These are phyloP conservation scores for Pseudorectes ferrugineus DNA, from an alignment of 2,113 vertebrate species.

Conservation along the genomic window DNA sequence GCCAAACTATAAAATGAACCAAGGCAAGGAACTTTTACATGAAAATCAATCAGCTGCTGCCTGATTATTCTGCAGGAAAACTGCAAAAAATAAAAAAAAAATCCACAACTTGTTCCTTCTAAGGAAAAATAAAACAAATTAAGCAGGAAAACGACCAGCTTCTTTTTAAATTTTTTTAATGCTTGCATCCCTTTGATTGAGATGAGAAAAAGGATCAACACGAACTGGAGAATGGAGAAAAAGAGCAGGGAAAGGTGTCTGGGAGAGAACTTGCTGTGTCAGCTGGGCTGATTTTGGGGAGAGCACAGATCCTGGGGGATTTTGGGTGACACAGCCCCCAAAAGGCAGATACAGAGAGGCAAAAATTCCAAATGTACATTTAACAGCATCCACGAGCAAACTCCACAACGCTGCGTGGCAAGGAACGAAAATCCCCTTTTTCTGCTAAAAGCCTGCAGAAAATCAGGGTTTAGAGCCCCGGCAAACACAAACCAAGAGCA, in stretches of 20 bases:
- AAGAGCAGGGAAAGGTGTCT: not conserved
- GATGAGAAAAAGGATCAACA: accelerated
- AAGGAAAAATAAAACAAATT: not conserved
- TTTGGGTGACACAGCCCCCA: not conserved
- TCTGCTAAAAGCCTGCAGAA: not conserved
- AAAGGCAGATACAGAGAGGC: not conserved
- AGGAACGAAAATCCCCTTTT: not conserved
- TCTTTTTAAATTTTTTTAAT: not conserved
- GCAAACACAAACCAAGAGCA: not conserved
- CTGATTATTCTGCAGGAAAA: not conserved
- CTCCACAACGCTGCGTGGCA: accelerated
- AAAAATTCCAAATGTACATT: not conserved
- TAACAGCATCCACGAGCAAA: accelerated
- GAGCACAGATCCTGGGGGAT: accelerated
- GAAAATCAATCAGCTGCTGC: not conserved
- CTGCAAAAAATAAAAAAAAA: not conserved
- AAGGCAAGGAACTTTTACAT: not conserved
- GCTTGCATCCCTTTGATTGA: not conserved
- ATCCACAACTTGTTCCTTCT: not conserved
- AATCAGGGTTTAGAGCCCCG: not conserved
- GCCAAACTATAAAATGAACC: not conserved
- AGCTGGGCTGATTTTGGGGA: not conserved
- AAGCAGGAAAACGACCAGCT: accelerated
- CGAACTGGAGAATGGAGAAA: accelerated
- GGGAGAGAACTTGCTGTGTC: not conserved